phyloP scores from a whole-genome alignment of 2,797 vertebrate genomes.

The Diplodus sargus region DNA sequence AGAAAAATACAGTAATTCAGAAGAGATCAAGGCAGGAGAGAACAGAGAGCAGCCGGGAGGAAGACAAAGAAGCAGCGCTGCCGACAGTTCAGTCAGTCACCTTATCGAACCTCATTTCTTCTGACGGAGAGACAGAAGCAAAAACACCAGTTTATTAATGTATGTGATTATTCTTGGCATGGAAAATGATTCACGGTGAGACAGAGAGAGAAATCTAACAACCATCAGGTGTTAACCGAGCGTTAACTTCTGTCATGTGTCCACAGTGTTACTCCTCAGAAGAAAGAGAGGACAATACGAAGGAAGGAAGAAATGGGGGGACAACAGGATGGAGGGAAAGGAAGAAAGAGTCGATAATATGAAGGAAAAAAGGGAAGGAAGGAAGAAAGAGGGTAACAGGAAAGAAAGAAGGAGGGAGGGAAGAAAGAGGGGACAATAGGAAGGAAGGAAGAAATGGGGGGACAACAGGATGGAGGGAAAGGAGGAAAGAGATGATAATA shows the following conservation, averaged over 20 bases:
- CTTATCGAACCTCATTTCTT: conserved; percentile 22
- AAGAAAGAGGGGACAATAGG: too few relatives aligned
- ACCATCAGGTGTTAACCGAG: background rate
- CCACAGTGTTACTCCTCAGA: background rate
- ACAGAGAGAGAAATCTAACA: background rate
- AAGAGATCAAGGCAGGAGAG: background rate
- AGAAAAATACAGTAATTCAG: conserved; percentile 24
- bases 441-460: too few relatives aligned
- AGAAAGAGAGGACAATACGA: too few relatives aligned
- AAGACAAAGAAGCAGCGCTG: conserved; percentile 2
- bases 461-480: too few relatives aligned
- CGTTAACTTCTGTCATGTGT: background rate
- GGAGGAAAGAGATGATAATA: too few relatives aligned
- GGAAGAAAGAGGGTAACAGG: too few relatives aligned
- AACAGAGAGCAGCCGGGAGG: conserved; percentile 1
- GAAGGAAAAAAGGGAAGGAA: too few relatives aligned
- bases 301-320: too few relatives aligned
- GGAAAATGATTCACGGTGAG: background rate
- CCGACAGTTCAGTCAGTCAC: conserved; percentile 32
- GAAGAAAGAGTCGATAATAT: too few relatives aligned
- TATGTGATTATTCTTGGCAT: background rate
- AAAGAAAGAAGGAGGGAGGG: too few relatives aligned
- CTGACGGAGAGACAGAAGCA: background rate
- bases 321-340: too few relatives aligned
- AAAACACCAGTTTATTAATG: background rate